A percentile compares a stretch with the other conserved stretches of the same genome.
Conservation (phyloP, 2,888 invertebrate genomes). For the Arrhopalites spinosus region DNA sequence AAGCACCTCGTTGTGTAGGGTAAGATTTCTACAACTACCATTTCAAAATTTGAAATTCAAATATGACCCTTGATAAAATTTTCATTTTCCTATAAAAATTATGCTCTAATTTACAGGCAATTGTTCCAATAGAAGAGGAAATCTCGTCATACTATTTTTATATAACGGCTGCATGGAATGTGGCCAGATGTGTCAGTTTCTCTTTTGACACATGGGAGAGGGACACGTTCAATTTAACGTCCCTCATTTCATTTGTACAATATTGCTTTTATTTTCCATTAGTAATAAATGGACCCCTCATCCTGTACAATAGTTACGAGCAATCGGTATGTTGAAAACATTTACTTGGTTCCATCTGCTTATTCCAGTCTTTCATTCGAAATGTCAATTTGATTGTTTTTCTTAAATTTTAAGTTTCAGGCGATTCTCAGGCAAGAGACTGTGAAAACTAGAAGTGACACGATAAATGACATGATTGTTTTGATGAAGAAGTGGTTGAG, state of each 20-base stretch:
- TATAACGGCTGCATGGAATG: slow-evolving; percentile 69
- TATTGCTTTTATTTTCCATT: slow-evolving; percentile 84
- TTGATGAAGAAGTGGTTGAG: slow-evolving; percentile 58
- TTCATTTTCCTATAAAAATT: too few species aligned
- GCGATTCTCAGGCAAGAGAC: neutral
- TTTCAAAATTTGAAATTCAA: too few species aligned
- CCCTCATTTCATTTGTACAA: slow-evolving; percentile 65
- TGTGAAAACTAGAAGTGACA: slow-evolving; percentile 6
- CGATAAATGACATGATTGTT: neutral
- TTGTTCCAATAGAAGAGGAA: slow-evolving; percentile 60
- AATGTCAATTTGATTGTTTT: too few species aligned
- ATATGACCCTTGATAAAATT: too few species aligned
- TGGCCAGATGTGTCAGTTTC: slow-evolving; percentile 73
- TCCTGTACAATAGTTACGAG: slow-evolving; percentile 74
- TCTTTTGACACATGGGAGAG: slow-evolving; percentile 65
- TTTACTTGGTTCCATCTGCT: slow-evolving; percentile 10
- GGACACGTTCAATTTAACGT: slow-evolving; percentile 36
- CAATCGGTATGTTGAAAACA: slow-evolving; percentile 59
- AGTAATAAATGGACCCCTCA: slow-evolving; percentile 82
- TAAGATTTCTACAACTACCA: too few species aligned
- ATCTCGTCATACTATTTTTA: slow-evolving; percentile 63
- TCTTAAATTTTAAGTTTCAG: too few species aligned
- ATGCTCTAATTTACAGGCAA: neutral
- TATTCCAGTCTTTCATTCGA: neutral
- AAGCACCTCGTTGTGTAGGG: slow-evolving; percentile 60